Evolutionary conservation across 1,140 invertebrate genomes (phyloP), one percentile per base, ranked within the genome.

Genomic region (Formica selysi): DNA sequence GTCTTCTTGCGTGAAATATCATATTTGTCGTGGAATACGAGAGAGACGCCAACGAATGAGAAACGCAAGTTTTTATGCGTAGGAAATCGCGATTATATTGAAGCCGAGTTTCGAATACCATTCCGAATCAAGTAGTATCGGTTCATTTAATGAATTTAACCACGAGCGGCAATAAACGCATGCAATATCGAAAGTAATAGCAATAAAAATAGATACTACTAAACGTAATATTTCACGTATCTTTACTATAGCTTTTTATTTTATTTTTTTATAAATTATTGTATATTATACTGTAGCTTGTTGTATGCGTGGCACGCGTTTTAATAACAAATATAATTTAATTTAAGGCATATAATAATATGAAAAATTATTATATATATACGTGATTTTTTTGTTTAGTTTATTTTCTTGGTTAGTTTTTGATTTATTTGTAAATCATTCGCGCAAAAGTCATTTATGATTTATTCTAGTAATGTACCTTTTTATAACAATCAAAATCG

Each of bases 61-160:
- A 81, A 41, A 81, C 8, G 22, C 26, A 3, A 71, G 32, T 73
- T 83, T 73, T 83, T 73, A 74, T 29, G 79, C 61, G 79, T 41
- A n/a, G 13, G 48, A 51, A 74, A 62, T 0, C 26, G 13, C 32
- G 26, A 70, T 32, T 57, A 41, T 62, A 61, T 61, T 57, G 59
- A 62, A 26, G 16, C 16, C 3, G 10, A 10, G 32, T 8, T 76
- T 51, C 44, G 41, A 44, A 44, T 44, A 44, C 41, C 26, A 29
- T 44, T 71, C 51, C 29, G 4, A 36, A 57, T 81, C 36, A 11
- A n/a, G 3, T 13, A 26, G 19, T 71, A 32, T 68, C 51, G 48
- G 22, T 10, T 71, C 26, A 10, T 38, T 59, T 29, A 59, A 59
- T 19, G 51, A 54, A 79, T 79, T 54, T 13, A 38, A 51, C 2